A percentile compares a stretch with the other conserved stretches of the same genome.
phyloP scores from a whole-genome alignment of 1,140 invertebrate genomes.

The Drosophila pachea region DNA sequence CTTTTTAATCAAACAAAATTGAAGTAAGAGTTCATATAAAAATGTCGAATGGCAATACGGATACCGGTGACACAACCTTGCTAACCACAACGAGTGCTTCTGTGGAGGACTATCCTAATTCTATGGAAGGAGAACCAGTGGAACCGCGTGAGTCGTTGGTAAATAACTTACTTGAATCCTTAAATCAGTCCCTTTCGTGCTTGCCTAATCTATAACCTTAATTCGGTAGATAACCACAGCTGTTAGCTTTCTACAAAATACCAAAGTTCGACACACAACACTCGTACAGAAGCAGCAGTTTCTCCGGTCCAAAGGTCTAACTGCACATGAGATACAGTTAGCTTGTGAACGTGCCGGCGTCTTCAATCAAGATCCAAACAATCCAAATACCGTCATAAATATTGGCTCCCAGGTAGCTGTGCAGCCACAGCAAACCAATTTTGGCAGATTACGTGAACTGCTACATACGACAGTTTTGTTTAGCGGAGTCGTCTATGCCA shows the following conservation, averaged over 20 bases:
- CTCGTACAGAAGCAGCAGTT: conserved; percentile 88
- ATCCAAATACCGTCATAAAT: conserved; percentile 70
- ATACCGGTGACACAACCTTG: conserved; percentile 73
- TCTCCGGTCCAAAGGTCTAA: conserved; percentile 88
- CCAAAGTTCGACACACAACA: conserved; percentile 87
- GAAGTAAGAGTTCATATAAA: conserved; percentile 67
- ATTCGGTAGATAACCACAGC: conserved; percentile 87
- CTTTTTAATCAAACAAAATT: conserved; percentile 62
- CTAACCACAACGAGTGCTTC: conserved; percentile 51
- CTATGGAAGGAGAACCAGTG: conserved; percentile 19
- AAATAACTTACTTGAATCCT: conserved; percentile 9
- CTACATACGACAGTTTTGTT: conserved; percentile 85
- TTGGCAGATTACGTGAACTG: conserved; percentile 82
- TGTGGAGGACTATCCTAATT: conserved; percentile 32
- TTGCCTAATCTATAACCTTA: conserved; percentile 53
- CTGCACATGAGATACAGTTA: conserved; percentile 86
- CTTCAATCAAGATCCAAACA: conserved; percentile 74
- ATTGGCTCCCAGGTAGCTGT: conserved; percentile 70
- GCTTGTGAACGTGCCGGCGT: conserved; percentile 84
- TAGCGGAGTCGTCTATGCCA: conserved; percentile 84
- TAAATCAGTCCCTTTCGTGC: conserved; percentile 12
- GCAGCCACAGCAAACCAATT: conserved; percentile 76
- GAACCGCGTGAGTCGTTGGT: conserved; percentile 73
- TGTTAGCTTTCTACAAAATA: conserved; percentile 91
- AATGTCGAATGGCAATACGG: conserved; percentile 72